A percentile compares a stretch with the other conserved stretches of the same genome.
Evolutionary conservation across 2,797 vertebrate genomes (phyloP).

Genomic region (Enteromius treurensis): DNA sequence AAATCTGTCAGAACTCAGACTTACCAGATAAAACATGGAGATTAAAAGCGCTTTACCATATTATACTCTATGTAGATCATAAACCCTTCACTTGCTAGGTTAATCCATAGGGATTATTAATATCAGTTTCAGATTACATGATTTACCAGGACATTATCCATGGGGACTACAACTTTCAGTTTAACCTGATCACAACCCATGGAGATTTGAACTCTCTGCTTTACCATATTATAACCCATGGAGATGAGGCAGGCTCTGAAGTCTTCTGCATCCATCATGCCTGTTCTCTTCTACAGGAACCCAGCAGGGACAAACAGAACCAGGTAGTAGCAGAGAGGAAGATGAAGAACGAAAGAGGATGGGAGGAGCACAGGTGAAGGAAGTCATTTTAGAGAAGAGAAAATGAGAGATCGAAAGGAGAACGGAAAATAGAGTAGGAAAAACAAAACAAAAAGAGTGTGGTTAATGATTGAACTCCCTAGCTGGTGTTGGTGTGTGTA

Average conservation of each 20-base stretch:
- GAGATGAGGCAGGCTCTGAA: slow-evolving; percentile 99
- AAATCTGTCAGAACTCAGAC: neutral
- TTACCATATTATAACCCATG: slow-evolving; percentile 92
- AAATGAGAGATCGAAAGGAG: slow-evolving; percentile 57
- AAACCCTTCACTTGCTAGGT: slow-evolving; percentile 61
- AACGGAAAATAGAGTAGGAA: slow-evolving; percentile 64
- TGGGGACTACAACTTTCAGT: slow-evolving; percentile 65
- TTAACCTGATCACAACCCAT: slow-evolving; percentile 66
- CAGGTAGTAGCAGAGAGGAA: slow-evolving; percentile 41
- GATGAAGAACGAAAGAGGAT: slow-evolving; percentile 35
- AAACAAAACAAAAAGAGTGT: slow-evolving; percentile 67
- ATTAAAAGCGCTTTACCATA: neutral
- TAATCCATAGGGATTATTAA: slow-evolving; percentile 21
- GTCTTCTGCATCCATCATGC: slow-evolving; percentile 98
- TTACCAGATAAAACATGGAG: neutral
- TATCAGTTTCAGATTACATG: slow-evolving; percentile 73
- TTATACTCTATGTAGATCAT: neutral
- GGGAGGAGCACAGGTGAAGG: slow-evolving; percentile 54
- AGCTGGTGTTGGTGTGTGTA: slow-evolving; percentile 74
- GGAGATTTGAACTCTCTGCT: slow-evolving; percentile 56
- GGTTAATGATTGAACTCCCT: slow-evolving; percentile 70
- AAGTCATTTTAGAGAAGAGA: slow-evolving; percentile 55
- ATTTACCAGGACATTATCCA: neutral
- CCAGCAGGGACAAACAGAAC: slow-evolving; percentile 69
- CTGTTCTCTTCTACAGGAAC: slow-evolving; percentile 97